Percentiles rank a stretch among this genome's conserved stretches.
phyloP scores from a whole-genome alignment of 2,888 invertebrate genomes.

The Trichopoda pennipes region DNA sequence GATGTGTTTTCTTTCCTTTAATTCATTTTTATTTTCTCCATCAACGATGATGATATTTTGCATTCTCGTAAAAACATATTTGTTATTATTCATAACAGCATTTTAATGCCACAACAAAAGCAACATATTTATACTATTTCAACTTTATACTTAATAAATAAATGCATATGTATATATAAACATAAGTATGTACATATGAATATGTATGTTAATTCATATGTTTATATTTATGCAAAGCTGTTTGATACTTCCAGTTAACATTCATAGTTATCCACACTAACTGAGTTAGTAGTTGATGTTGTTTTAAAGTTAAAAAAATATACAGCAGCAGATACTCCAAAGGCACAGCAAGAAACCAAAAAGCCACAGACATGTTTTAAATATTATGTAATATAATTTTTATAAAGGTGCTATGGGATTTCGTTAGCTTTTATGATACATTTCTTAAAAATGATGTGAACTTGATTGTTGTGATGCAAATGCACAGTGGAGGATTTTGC shows the following conservation, averaged over 20 bases:
- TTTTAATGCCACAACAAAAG: conserved; percentile 31
- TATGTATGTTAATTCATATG: background rate
- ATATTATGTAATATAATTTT: conserved; percentile 37
- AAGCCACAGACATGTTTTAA: conserved; percentile 45
- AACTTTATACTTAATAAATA: background rate
- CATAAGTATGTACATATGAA: background rate
- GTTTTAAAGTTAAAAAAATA: conserved; percentile 1
- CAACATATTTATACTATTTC: conserved; percentile 13
- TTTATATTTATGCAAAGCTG: conserved; percentile 5
- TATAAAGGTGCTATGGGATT: background rate
- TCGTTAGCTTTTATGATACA: background rate
- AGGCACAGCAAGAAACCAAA: conserved; percentile 5
- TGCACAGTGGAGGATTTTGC: too few species aligned
- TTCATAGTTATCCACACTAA: conserved; percentile 8
- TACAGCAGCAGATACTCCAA: background rate
- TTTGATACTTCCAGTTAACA: conserved; percentile 3
- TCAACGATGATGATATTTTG: conserved; percentile 12
- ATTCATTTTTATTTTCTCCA: conserved; percentile 30
- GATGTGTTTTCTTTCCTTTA: conserved; percentile 22
- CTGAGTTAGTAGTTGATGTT: conserved; percentile 36
- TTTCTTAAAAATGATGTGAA: background rate
- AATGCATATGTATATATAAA: background rate
- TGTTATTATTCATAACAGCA: conserved; percentile 46
- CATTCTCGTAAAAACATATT: conserved; percentile 10
- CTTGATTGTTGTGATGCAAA: conserved; percentile 5